Evolutionary conservation across 2,113 vertebrate species (phyloP).

Genomic region (Garra rufa): DNA sequence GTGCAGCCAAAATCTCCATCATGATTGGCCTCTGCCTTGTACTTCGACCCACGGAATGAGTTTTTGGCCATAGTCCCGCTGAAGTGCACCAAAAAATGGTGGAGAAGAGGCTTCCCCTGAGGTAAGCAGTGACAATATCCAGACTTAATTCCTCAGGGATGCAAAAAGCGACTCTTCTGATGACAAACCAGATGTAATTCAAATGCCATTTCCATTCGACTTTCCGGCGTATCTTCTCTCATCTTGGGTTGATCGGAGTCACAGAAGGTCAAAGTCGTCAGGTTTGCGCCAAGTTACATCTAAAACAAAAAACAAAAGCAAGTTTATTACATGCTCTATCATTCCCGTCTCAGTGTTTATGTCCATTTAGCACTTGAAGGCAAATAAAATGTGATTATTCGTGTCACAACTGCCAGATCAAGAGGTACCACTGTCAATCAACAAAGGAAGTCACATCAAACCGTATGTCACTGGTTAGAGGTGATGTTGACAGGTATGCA

Average conservation of each 20-base stretch:
- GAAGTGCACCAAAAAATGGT: constrained; percentile 71
- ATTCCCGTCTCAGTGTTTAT: background rate
- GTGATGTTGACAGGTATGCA: constrained; percentile 28
- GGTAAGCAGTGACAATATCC: constrained; percentile 70
- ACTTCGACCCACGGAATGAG: constrained; percentile 88
- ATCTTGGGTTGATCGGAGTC: constrained; percentile 63
- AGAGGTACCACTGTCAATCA: constrained; percentile 25
- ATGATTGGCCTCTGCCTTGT: constrained; percentile 84
- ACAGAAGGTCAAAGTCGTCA: constrained; percentile 24
- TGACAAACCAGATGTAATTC: constrained; percentile 70
- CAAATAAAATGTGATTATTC: constrained; percentile 13
- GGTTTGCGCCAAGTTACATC: constrained; percentile 46
- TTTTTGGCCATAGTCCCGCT: constrained; percentile 88
- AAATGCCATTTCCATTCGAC: constrained; percentile 69
- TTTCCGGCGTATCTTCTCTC: constrained; percentile 73
- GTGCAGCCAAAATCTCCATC: constrained; percentile 88
- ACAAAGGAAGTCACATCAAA: constrained; percentile 25
- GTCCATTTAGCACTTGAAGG: background rate
- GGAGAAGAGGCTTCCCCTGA: constrained; percentile 74
- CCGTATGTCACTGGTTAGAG: constrained; percentile 34
- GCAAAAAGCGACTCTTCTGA: constrained; percentile 73
- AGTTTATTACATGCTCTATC: constrained; percentile 4
- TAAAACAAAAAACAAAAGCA: constrained; percentile 37
- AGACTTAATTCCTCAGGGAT: constrained; percentile 75
- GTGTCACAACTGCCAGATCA: constrained; percentile 40